Conservation (phyloP, 2,113 vertebrate species). For the Myiopsitta monachus region DNA sequence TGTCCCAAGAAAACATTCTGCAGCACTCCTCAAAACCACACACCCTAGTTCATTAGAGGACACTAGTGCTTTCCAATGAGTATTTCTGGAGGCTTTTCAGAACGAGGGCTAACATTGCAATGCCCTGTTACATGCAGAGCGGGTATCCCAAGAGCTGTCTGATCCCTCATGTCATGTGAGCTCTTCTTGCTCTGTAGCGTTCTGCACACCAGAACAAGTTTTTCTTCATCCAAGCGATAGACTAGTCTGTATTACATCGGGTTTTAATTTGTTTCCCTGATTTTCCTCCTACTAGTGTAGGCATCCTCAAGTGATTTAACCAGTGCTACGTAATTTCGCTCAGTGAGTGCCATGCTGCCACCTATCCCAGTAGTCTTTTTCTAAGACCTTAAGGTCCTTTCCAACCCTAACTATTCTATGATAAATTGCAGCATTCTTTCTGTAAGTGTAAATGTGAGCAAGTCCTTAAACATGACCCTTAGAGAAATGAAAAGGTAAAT, state of each 20-base stretch:
- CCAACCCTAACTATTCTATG: not conserved
- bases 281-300: not conserved
- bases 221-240: not conserved
- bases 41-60: not conserved
- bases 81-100: not conserved
- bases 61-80: not conserved
- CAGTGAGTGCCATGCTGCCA: not conserved
- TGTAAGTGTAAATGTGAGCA: not conserved
- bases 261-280: not conserved
- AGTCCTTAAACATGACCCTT: not conserved
- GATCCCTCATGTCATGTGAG: not conserved
- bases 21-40: not conserved
- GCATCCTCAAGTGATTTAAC: not conserved
- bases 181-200: not conserved
- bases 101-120: rapidly evolving
- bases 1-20: not conserved
- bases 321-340: not conserved
- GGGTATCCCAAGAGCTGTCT: not conserved
- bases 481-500: not conserved
- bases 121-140: not conserved
- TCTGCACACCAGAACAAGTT: not conserved
- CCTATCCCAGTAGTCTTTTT: not conserved
- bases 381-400: not conserved
- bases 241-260: not conserved
- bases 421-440: not conserved